Conservation (phyloP, 23 tunicate genomes). For the Phallusia fumigata region DNA sequence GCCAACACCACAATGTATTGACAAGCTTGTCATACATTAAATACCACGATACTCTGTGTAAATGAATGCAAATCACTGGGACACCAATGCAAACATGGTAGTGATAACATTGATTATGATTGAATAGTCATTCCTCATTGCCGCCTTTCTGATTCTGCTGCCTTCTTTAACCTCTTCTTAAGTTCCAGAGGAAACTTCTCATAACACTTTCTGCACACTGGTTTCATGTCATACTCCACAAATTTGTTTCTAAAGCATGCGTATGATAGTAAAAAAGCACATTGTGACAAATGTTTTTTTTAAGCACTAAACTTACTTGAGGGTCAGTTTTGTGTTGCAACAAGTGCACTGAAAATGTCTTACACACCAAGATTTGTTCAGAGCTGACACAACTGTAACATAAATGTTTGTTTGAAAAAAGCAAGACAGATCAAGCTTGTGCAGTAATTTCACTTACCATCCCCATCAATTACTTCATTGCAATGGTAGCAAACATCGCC, state of each 20-base stretch:
- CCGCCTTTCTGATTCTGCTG: conserved; percentile 68
- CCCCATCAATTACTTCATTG: conserved; percentile 98
- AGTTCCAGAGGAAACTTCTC: conserved; percentile 96
- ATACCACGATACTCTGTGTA: conserved; percentile 3
- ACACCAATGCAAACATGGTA: neutral
- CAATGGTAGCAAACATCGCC: conserved; percentile 98
- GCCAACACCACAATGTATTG: neutral
- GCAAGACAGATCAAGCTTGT: neutral
- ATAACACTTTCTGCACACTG: conserved; percentile 95
- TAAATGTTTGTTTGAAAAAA: neutral
- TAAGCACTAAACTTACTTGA: conserved; percentile 66
- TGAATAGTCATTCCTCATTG: neutral
- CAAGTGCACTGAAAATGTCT: conserved; percentile 85
- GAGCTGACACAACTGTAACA: conserved; percentile 83
- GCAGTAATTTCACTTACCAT: conserved; percentile 49
- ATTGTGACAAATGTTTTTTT: neutral
- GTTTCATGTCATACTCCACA: conserved; percentile 98
- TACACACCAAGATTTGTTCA: conserved; percentile 95
- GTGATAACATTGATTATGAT: neutral
- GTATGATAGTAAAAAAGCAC: neutral
- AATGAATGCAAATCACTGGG: neutral
- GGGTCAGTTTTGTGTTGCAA: conserved; percentile 80
- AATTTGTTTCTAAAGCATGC: conserved; percentile 71
- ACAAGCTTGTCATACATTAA: neutral
- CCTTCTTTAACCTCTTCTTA: conserved; percentile 93